Evolutionary conservation across 1,140 invertebrate species (phyloP).

Genomic region (Drosophila serrata): DNA sequence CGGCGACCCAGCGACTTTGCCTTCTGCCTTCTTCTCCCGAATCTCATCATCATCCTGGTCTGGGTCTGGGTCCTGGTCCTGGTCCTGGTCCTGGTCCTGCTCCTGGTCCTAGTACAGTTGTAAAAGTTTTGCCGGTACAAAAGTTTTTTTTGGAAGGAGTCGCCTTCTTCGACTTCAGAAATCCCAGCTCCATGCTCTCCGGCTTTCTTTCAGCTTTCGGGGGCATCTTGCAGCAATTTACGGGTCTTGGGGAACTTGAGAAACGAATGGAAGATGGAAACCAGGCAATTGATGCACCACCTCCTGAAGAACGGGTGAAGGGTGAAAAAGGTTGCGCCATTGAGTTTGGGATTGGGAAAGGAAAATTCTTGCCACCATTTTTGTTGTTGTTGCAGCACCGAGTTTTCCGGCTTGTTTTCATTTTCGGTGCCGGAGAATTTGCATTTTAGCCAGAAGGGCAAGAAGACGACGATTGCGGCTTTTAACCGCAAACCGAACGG

Average conservation of each 20-base stretch:
- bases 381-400: conserved; percentile 42
- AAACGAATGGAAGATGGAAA: conserved; percentile 47
- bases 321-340: conserved; percentile 17
- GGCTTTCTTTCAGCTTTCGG: conserved; percentile 24
- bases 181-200: conserved; percentile 21
- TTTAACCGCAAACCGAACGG: conserved; percentile 84
- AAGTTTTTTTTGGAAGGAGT: conserved; percentile 42
- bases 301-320: neutral
- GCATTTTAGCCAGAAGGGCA: conserved; percentile 55
- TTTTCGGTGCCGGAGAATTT: conserved; percentile 70
- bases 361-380: conserved; percentile 35
- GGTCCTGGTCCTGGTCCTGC: neutral
- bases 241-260: conserved; percentile 68
- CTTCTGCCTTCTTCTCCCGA: conserved; percentile 12
- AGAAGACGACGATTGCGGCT: conserved; percentile 64
- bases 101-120: conserved; percentile 43
- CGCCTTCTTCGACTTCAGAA: conserved; percentile 12
- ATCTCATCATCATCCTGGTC: conserved; percentile 28
- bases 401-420: conserved; percentile 76
- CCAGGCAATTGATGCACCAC: conserved; percentile 61
- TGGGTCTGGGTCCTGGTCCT: neutral
- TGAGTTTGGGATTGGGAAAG: conserved; percentile 18
- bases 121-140: conserved; percentile 68
- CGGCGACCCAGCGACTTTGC: conserved; percentile 52
- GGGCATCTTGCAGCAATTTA: conserved; percentile 83